Conservation (phyloP, 2,888 invertebrate genomes). For the Caenorhabditis drosophilae region DNA sequence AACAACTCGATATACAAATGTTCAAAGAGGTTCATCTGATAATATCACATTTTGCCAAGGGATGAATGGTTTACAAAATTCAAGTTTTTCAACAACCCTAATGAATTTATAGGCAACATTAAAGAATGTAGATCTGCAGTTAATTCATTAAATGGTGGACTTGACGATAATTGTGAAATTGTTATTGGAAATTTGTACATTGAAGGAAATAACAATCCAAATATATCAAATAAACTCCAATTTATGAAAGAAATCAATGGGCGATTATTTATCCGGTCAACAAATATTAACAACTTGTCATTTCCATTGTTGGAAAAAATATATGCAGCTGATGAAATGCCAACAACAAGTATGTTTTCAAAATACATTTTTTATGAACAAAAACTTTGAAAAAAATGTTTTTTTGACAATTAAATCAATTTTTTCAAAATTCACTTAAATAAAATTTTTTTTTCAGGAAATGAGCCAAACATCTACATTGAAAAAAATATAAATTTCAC, state of each 20-base stretch:
- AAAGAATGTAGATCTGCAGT: conserved; percentile 24
- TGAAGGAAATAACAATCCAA: conserved; percentile 24
- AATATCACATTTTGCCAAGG: conserved; percentile 30
- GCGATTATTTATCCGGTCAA: conserved; percentile 26
- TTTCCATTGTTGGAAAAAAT: conserved; percentile 35
- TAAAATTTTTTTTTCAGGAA: conserved; percentile 10
- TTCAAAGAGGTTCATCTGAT: conserved; percentile 22
- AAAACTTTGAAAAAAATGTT: no score
- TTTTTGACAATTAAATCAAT: no score
- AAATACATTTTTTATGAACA: no score
- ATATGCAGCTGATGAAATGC: conserved; percentile 17
- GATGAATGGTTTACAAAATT: background rate
- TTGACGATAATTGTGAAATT: conserved; percentile 29
- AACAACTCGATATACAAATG: conserved; percentile 20
- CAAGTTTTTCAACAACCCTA: background rate
- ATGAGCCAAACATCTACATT: conserved; percentile 21
- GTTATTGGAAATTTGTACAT: conserved; percentile 27
- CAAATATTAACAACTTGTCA: conserved; percentile 12
- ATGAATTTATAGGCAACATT: conserved; percentile 8
- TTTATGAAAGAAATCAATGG: conserved; percentile 36
- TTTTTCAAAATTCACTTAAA: background rate
- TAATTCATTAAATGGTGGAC: conserved; percentile 18
- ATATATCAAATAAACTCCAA: conserved; percentile 24
- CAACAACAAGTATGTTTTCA: conserved; percentile 6
- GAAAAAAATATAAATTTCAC: conserved; percentile 26